Percentiles rank a stretch among this genome's conserved stretches.
Conservation (phyloP, 2,888 invertebrate genomes). For the Malachius bipustulatus region DNA sequence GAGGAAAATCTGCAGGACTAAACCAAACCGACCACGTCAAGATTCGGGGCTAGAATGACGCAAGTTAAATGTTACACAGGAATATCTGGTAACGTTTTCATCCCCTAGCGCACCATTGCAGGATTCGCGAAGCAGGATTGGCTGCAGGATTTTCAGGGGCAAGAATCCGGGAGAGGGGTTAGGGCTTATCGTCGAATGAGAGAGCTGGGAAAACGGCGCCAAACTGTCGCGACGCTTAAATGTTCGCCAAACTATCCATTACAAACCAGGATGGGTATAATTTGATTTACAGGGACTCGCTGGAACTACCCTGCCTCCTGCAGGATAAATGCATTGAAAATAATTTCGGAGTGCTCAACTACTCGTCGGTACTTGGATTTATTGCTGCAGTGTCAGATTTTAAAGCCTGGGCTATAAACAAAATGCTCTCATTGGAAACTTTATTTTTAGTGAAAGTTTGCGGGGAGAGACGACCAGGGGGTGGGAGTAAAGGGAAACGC, state of each 20-base stretch:
- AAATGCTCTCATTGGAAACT: too few species aligned
- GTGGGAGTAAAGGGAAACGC: too few species aligned
- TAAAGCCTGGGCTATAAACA: neutral
- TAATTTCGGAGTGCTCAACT: too few species aligned
- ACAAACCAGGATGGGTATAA: constrained; percentile 29
- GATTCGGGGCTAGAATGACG: constrained; percentile 26
- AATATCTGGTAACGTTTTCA: constrained; percentile 17
- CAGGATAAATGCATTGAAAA: too few species aligned
- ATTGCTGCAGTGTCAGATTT: too few species aligned
- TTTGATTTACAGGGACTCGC: constrained; percentile 30
- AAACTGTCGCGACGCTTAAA: constrained; percentile 36
- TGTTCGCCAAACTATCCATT: constrained; percentile 30
- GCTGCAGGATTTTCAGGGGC: constrained; percentile 12
- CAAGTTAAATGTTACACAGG: constrained; percentile 21
- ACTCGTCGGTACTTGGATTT: too few species aligned
- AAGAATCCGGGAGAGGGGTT: constrained; percentile 13
- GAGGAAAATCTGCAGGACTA: constrained; percentile 6
- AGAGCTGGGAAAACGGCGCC: constrained; percentile 29
- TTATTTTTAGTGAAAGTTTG: neutral
- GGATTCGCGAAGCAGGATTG: constrained; percentile 15
- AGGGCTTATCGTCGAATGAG: constrained; percentile 17
- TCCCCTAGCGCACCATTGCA: constrained; percentile 14
- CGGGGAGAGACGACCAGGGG: neutral
- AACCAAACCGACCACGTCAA: constrained; percentile 22
- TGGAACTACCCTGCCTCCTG: too few species aligned